Evolutionary conservation across 2,888 invertebrate species (phyloP).

Genomic region (Caenorhabditis angaria): DNA sequence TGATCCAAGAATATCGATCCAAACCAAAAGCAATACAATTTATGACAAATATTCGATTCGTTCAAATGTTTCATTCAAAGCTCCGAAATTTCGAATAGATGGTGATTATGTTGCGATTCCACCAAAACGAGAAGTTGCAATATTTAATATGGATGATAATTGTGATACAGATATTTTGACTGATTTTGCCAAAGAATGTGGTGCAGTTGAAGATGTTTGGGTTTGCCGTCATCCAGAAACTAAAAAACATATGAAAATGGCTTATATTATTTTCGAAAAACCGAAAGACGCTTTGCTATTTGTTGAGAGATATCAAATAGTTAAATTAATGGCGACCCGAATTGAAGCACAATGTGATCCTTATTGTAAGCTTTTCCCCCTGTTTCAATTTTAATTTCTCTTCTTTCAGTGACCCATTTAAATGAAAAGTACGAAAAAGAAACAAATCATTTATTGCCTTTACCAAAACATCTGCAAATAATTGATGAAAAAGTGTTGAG

Average conservation of each 20-base stretch:
- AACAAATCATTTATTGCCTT: neutral
- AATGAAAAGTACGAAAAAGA: neutral
- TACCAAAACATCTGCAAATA: neutral
- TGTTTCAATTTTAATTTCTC: neutral
- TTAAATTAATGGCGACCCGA: constrained; percentile 20
- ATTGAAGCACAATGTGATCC: constrained; percentile 20
- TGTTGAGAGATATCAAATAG: constrained; percentile 11
- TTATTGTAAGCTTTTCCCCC: constrained; percentile 24
- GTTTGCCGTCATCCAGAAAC: constrained; percentile 33
- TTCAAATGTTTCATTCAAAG: neutral
- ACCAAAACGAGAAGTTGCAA: constrained; percentile 9
- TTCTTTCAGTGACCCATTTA: constrained; percentile 3
- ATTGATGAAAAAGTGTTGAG: neutral
- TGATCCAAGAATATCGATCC: neutral
- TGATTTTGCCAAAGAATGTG: constrained; percentile 36
- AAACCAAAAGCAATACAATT: neutral
- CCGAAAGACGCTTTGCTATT: constrained; percentile 19
- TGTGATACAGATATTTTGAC: constrained; percentile 15
- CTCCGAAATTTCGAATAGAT: neutral
- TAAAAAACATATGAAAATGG: constrained; percentile 34
- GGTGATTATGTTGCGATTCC: neutral
- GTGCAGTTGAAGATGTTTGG: constrained; percentile 18
- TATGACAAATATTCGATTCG: neutral
- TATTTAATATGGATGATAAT: constrained; percentile 41
- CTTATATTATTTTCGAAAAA: constrained; percentile 25